Percentiles rank a stretch among this genome's conserved stretches.
phyloP scores from a whole-genome alignment of 2,888 invertebrate species.

The Leucophenga montana region DNA sequence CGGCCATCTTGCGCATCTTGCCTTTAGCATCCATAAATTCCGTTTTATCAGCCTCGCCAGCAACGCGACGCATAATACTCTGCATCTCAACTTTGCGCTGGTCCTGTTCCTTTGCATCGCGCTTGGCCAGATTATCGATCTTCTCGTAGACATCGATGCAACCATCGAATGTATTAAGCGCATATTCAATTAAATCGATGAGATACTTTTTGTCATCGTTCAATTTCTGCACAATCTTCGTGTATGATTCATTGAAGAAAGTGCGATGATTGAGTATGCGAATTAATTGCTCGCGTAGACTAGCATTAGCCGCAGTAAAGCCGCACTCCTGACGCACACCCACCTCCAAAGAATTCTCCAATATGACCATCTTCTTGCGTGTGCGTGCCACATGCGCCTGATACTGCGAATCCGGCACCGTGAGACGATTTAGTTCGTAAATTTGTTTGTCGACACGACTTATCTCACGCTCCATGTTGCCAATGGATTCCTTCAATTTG shows the following conservation, averaged over 20 bases:
- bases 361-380: conserved; percentile 61
- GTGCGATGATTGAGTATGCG: conserved; percentile 65
- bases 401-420: conserved; percentile 69
- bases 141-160: conserved; percentile 69
- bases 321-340: conserved; percentile 68
- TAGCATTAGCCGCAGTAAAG: conserved; percentile 64
- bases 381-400: conserved; percentile 60
- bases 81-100: conserved; percentile 69
- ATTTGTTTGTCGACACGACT: conserved; percentile 64
- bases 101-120: conserved; percentile 62
- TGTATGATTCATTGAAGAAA: conserved; percentile 68
- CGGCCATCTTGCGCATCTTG: conserved; percentile 56
- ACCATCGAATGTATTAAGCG: conserved; percentile 68
- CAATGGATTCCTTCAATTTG: conserved; percentile 60
- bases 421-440: conserved; percentile 66
- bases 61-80: conserved; percentile 64
- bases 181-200: conserved; percentile 69
- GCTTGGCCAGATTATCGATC: conserved; percentile 62
- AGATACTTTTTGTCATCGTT: conserved; percentile 71
- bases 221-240: conserved; percentile 67
- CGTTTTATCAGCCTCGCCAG: conserved; percentile 63
- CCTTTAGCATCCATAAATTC: conserved; percentile 67
- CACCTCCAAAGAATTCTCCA: conserved; percentile 70
- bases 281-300: conserved; percentile 62
- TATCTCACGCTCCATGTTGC: conserved; percentile 65